Evolutionary conservation across 2,113 vertebrate genomes (phyloP), one percentile per base, ranked within the genome.

Genomic region (Ploceus nigricollis): DNA sequence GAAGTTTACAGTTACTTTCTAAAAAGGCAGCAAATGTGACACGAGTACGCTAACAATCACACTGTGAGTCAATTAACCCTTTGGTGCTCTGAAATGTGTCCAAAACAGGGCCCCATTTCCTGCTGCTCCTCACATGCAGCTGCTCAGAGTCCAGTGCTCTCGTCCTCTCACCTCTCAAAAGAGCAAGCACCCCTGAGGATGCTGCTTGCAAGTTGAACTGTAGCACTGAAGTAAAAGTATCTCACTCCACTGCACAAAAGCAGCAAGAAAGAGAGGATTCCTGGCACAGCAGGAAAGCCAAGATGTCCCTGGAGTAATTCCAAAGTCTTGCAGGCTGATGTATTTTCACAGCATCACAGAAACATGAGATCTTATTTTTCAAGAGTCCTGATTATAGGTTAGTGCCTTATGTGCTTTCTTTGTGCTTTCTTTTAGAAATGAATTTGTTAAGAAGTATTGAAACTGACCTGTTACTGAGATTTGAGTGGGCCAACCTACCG

Each of bases 261-360:
- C n/a, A 77, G 54, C 28, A 51, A 77, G 51, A 80, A 53, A 80
- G 37, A 83, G 42, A 71, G 48, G 58, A 75, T 66, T 94, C 28
- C 70, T 85, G 6, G 2, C 40, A 30, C 58, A 60, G 75, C 63
- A 78, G 71, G 77, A 92, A 90, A 93, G 27, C 60, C 44, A 91
- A 83, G 31, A 90, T 45, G n/a, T 66, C 56, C 69, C 80, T 91
- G 61, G 76, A 95, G 56, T 56, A 51, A 86, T 92, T 92, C 93
- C 87, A 92, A 80, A 66, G 42, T 25, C 83, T 94, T 89, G 25
- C 28, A 84, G 69, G 48, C 54, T 0, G 2, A 87, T 86, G n/a
- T 81, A 66, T 81, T 94, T 95, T 84, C 78, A 84, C 54, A 87
- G 22, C n/a, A 60, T 35, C 77, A 68, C 48, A 60, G 87, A 86